Base-by-base conservation (phyloP, 2,113 vertebrate species). In the Desmodus rotundus region DNA sequence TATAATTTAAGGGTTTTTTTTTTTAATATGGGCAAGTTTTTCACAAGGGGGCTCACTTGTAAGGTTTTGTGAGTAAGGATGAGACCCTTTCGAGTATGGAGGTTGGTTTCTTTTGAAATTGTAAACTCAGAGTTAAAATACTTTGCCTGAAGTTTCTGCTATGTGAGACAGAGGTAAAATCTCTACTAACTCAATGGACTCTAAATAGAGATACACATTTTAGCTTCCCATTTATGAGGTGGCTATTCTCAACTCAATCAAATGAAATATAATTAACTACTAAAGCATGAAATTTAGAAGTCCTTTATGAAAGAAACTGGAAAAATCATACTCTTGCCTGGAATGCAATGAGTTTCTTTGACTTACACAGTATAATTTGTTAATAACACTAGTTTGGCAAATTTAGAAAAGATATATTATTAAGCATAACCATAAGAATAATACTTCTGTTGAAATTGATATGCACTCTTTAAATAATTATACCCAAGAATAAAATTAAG, bases 131-230 rank as follows among this genome's bases (percentile, higher is more conserved):
- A 63, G 45, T 81, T 89, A 87, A 85, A 82, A 56, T n/a, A 70
- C 16, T 95, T 86, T 87, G 31, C 65, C 17, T 89, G 33, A 78
- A 72, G 58, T 52, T 95, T 92, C 93, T 87, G 38, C 56, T 82
- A 43, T 77, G 9, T 85, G 41, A 54, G 20, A 73, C 17, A 86
- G 65, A 87, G 31, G 56, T 52, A 41, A 87, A 86, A 82, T 90
- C 41, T 90, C n/a, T 82, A 28, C 45, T 84, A 86, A 78, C 19
- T 89, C 90, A 82, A 28, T 87, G 67, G n/a, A 56, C 45, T 85
- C 5, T 70, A 58, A 74, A 45, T 78, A 72, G 6, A 89, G 70
- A 65, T 83, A 84, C 17, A 38, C 38, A 65, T 61, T 56, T 80
- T 65, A 50, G 26, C 7, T 77, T 26, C 47, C 45, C 31, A 14